Evolutionary conservation across 2,888 invertebrate genomes (phyloP).

Genomic region (Biston betularia): DNA sequence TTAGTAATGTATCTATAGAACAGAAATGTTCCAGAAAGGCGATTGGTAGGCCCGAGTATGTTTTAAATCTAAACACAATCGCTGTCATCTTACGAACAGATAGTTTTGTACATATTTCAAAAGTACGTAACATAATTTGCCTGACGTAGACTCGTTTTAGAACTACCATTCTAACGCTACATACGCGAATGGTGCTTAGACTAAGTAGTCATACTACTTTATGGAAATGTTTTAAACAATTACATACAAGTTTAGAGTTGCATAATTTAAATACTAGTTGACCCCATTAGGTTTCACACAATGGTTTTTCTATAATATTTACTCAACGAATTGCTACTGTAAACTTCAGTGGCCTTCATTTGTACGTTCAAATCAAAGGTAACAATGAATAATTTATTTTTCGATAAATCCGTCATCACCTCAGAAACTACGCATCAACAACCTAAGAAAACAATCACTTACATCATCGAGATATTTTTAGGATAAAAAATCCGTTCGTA

Average conservation of each 20-base stretch:
- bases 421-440: neutral
- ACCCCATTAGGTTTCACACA: conserved; percentile 22
- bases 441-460: conserved; percentile 5
- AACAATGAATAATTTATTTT: conserved; percentile 11
- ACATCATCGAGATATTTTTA: neutral
- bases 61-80: conserved; percentile 11
- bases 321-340: neutral
- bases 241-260: conserved; percentile 20
- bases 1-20: neutral
- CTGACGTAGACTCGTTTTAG: conserved; percentile 14
- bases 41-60: neutral
- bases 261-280: conserved; percentile 23
- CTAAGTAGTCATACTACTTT: conserved; percentile 24
- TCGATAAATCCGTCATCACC: conserved; percentile 1
- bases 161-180: conserved; percentile 24
- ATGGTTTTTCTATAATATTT: neutral
- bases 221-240: conserved; percentile 34
- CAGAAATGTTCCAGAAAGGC: neutral
- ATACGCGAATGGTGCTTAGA: conserved; percentile 21
- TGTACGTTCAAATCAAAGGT: conserved; percentile 1
- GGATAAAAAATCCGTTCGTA: neutral
- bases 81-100: conserved; percentile 6
- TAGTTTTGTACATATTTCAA: conserved; percentile 14
- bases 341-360: neutral
- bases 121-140: conserved; percentile 17